Evolutionary conservation across 2,797 vertebrate species (phyloP).

Genomic region (Arrhamphus sclerolepis): DNA sequence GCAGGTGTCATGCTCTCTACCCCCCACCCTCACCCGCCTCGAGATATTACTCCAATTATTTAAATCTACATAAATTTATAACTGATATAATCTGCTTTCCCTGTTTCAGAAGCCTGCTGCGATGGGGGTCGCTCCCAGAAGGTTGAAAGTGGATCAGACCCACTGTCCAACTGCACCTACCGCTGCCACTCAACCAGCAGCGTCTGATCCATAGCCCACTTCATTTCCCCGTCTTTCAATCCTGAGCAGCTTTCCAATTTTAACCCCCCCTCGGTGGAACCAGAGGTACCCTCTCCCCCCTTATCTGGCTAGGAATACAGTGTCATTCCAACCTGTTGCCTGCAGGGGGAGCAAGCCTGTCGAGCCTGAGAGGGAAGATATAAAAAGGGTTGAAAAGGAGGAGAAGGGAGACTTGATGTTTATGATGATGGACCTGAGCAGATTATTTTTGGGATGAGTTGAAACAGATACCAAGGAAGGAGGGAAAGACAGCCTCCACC

Average conservation of each 20-base stretch:
- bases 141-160: slow-evolving; percentile 57
- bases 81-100: background rate
- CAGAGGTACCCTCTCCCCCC: slow-evolving; percentile 64
- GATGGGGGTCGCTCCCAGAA: slow-evolving; percentile 80
- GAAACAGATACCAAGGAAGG: slow-evolving; percentile 29
- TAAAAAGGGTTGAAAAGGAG: slow-evolving; percentile 29
- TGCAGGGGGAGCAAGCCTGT: slow-evolving; percentile 79
- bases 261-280: slow-evolving; percentile 74
- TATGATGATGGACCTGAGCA: slow-evolving; percentile 49
- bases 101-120: slow-evolving; percentile 67
- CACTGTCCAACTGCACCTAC: slow-evolving; percentile 77
- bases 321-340: slow-evolving; percentile 77
- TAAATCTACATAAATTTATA: background rate
- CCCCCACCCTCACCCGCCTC: no score
- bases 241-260: slow-evolving; percentile 76
- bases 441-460: slow-evolving; percentile 61
- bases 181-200: slow-evolving; percentile 80
- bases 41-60: background rate
- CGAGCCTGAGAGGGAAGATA: slow-evolving; percentile 68
- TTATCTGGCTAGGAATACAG: slow-evolving; percentile 77
- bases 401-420: slow-evolving; percentile 46
- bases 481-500: slow-evolving; percentile 35
- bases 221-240: slow-evolving; percentile 54
- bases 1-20: slow-evolving; percentile 58
- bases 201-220: slow-evolving; percentile 74